These are phyloP conservation scores for Cromileptes altivelis DNA, from an alignment of 2,113 vertebrate genomes.

Conservation along the genomic window DNA sequence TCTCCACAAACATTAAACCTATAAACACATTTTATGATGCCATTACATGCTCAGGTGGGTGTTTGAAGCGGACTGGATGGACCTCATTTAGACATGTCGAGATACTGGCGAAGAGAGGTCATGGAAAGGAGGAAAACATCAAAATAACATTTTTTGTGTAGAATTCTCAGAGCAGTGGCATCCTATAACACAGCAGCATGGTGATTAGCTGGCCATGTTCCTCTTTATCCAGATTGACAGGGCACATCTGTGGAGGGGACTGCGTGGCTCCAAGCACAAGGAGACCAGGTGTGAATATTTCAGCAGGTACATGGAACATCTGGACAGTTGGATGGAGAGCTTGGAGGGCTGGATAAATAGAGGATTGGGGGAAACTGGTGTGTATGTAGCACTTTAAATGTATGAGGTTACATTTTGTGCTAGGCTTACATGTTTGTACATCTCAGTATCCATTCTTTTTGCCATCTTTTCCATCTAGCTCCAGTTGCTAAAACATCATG, in stretches of 20 bases:
- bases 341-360: conserved; percentile 13
- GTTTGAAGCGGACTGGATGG: conserved; percentile 10
- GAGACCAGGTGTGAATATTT: conserved; percentile 77
- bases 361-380: neutral
- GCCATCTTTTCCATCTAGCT: no score
- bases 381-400: neutral
- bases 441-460: neutral
- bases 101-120: neutral
- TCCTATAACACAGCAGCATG: conserved; percentile 28
- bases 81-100: conserved; percentile 2
- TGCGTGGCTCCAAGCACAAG: conserved; percentile 54
- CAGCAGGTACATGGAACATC: conserved; percentile 72
- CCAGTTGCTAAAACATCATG: neutral
- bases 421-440: neutral
- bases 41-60: conserved; percentile 38
- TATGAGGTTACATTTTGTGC: neutral
- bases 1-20: conserved; percentile 62
- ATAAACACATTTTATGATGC: conserved; percentile 68
- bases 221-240: conserved; percentile 81
- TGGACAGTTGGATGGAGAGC: conserved; percentile 51
- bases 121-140: neutral
- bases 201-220: conserved; percentile 77
- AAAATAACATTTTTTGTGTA: conserved; percentile 25
- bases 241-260: conserved; percentile 79
- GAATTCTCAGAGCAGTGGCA: conserved; percentile 39